Evolutionary conservation across 2,797 vertebrate genomes (phyloP).

Genomic region (Amniataba percoides): DNA sequence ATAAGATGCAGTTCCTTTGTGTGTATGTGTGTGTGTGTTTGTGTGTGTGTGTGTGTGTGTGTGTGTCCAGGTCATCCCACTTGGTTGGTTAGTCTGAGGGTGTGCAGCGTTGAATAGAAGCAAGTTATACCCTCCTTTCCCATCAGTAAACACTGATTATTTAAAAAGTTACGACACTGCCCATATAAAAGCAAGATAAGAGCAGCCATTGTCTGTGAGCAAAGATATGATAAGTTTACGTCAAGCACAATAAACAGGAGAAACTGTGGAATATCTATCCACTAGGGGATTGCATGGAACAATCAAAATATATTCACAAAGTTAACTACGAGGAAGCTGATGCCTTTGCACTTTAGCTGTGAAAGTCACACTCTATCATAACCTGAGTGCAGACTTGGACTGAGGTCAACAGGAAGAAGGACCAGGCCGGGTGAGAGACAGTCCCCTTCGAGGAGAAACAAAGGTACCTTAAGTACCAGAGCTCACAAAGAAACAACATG

Average conservation of each 20-base stretch:
- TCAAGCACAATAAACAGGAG: slow-evolving; percentile 10
- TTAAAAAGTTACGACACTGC: background rate
- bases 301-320: slow-evolving; percentile 12
- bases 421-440: slow-evolving; percentile 50
- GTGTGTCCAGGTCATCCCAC: too few relatives aligned
- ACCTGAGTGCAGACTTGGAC: slow-evolving; percentile 54
- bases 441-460: slow-evolving; percentile 57
- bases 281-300: background rate
- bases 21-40: slow-evolving; percentile 4
- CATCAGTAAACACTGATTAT: slow-evolving; percentile 6
- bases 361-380: slow-evolving; percentile 32
- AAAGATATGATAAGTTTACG: slow-evolving; percentile 25
- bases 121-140: background rate
- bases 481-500: slow-evolving; percentile 55
- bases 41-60: too few relatives aligned
- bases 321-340: slow-evolving; percentile 6
- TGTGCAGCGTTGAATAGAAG: slow-evolving; percentile 37
- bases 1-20: background rate
- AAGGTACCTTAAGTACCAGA: slow-evolving; percentile 54
- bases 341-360: slow-evolving; percentile 21
- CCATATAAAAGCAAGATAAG: slow-evolving; percentile 22
- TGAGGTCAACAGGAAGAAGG: slow-evolving; percentile 74
- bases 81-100: slow-evolving; percentile 2
- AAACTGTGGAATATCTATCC: slow-evolving; percentile 13
- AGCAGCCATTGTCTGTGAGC: slow-evolving; percentile 19